Evolutionary conservation across 2,113 vertebrate genomes (phyloP).

Genomic region (Lutjanus erythropterus): DNA sequence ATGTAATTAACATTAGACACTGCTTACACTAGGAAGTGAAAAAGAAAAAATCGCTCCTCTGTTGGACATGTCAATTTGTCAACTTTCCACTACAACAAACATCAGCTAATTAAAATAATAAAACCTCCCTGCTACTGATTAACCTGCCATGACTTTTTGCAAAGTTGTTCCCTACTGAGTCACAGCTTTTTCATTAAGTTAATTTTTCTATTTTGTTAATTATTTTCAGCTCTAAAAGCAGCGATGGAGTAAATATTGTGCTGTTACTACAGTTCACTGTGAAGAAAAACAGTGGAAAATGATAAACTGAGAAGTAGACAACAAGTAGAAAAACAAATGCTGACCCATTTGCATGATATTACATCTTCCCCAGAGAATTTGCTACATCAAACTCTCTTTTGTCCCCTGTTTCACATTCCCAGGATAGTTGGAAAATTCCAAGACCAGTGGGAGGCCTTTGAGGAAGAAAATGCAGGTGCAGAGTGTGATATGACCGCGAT

Average conservation of each 20-base stretch:
- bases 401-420: conserved; percentile 43
- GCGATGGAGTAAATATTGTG: neutral
- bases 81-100: no score
- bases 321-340: neutral
- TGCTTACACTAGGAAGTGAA: neutral
- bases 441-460: conserved; percentile 6
- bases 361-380: conserved; percentile 21
- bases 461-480: conserved; percentile 27
- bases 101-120: neutral
- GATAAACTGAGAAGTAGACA: neutral
- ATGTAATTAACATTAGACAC: neutral
- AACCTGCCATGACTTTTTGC: neutral
- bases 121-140: neutral
- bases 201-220: neutral
- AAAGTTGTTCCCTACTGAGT: neutral
- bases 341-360: conserved; percentile 53
- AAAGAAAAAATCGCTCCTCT: neutral
- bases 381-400: conserved; percentile 18
- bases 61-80: neutral
- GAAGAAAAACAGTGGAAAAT: neutral
- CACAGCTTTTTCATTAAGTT: neutral
- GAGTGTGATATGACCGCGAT: neutral
- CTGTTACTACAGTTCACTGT: neutral
- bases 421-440: conserved; percentile 36
- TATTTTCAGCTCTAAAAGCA: neutral